phyloP scores from a whole-genome alignment of 2,797 vertebrate species.

The Hyperoplus immaculatus region DNA sequence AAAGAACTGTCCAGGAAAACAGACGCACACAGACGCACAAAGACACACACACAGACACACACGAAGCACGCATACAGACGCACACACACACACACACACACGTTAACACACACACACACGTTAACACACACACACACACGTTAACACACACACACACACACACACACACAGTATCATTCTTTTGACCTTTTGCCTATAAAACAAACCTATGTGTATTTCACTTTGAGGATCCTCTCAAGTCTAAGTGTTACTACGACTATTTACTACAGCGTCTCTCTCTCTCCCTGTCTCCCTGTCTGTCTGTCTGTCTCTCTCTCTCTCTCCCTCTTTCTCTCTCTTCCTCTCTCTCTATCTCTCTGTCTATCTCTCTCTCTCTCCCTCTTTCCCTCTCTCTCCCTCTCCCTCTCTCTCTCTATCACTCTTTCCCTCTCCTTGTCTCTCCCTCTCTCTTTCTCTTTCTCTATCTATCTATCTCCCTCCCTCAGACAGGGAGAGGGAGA shows the following conservation, averaged over 20 bases:
- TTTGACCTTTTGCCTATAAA: constrained; percentile 38
- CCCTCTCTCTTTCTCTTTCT: constrained; percentile 1
- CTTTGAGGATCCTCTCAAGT: constrained; percentile 54
- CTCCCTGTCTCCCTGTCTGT: not conserved
- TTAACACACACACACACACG: too few species aligned
- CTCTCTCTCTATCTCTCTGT: constrained; percentile 66
- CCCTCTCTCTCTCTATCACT: too few species aligned
- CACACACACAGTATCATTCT: not conserved
- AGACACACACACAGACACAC: too few species aligned
- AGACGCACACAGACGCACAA: too few species aligned
- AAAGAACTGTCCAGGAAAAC: too few species aligned
- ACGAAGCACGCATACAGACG: too few species aligned
- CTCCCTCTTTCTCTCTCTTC: constrained; percentile 18
- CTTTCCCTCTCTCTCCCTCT: too few species aligned
- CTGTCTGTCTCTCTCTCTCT: not conserved
- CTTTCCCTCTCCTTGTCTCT: constrained; percentile 68
- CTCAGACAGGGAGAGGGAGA: too few species aligned
- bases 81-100: too few species aligned
- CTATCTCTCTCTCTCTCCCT: constrained; percentile 37
- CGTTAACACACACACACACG: too few species aligned
- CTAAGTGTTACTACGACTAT: constrained; percentile 57
- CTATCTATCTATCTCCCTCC: too few species aligned
- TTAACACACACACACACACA: too few species aligned
- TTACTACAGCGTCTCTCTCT: constrained; percentile 56
- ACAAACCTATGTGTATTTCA: constrained; percentile 48